Base-by-base conservation (phyloP, 2,797 vertebrate genomes). In the Takifugu rubripes region DNA sequence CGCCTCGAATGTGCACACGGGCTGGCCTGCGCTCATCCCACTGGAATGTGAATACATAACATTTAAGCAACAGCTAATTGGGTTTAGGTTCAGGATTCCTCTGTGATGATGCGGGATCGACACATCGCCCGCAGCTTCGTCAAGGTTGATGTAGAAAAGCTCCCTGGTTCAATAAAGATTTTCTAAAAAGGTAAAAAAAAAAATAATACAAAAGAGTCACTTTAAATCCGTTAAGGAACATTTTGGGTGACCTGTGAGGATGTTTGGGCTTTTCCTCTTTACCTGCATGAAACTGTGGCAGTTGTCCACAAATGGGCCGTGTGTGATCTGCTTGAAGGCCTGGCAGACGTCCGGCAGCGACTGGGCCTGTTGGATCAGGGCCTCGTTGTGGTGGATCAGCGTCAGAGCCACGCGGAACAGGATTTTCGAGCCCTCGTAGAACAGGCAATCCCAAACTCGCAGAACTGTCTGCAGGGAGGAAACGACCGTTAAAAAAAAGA, bases 361-460 rank as follows among this genome's bases (percentile, higher is more conserved):
- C 0, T 70, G 84, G 59, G 94, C 93, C 87, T 93, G 88, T 59
- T 94, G 80, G 62, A 98, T 93, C 63, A 90, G 82, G 47, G 85
- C 84, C 89, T 96, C 93, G 54, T 97, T 85, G 64, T 95, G 93
- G 55, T 92, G 93, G 61, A 98, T 96, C 59, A 98, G 56, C 0
- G 96, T 97, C 85, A 99, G 92, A 54, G 94, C 96, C 42, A 98
- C 96, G 0, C 96, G 94, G 81, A 98, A 98, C 56, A 98, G 86
- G 80, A 99, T 93, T 87, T 99, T 99, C 1, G 96, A 98, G 47
- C 97, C 97, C 81, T 99, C 97, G 0, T 94, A 96, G 83, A 99
- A 99, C 33, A 99, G 81, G 75, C 95, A 95, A 66, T 99, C 97
- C 97, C 97, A 99, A 76, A 99, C 94, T 54, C 96, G 89, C 47